phyloP scores from a whole-genome alignment of 2,113 vertebrate species.

The Ifrita kowaldi region DNA sequence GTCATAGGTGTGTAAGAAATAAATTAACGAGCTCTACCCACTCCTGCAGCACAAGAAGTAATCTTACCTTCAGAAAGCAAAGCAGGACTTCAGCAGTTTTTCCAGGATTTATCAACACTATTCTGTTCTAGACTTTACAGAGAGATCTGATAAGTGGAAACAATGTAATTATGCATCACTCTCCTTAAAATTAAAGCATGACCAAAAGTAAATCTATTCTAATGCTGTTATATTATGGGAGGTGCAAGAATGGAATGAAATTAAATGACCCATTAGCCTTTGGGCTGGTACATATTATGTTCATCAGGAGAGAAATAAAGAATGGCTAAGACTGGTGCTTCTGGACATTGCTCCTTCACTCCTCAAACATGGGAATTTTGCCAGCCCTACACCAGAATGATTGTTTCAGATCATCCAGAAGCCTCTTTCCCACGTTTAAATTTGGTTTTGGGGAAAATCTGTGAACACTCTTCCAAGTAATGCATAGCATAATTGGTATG shows the following conservation, averaged over 20 bases:
- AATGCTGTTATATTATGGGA: not conserved
- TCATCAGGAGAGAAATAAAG: not conserved
- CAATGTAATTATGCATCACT: not conserved
- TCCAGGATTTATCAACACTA: not conserved
- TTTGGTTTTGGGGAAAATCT: not conserved
- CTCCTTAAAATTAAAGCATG: not conserved
- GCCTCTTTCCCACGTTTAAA: not conserved
- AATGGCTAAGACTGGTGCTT: not conserved
- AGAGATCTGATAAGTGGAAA: not conserved
- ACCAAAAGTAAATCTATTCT: not conserved
- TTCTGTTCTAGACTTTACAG: not conserved
- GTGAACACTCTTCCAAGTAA: constrained; percentile 6
- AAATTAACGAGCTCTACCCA: not conserved
- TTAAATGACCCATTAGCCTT: not conserved
- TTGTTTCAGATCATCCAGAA: not conserved
- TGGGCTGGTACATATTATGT: not conserved
- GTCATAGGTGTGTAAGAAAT: not conserved
- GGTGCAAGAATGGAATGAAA: not conserved
- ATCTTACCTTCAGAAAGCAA: not conserved
- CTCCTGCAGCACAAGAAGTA: not conserved
- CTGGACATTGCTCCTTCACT: not conserved
- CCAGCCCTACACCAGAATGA: not conserved
- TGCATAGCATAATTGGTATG: constrained; percentile 31
- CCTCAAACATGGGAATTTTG: not conserved
- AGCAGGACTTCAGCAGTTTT: not conserved